phyloP scores from a whole-genome alignment of 2,888 invertebrate genomes.

The Tachina grossa region DNA sequence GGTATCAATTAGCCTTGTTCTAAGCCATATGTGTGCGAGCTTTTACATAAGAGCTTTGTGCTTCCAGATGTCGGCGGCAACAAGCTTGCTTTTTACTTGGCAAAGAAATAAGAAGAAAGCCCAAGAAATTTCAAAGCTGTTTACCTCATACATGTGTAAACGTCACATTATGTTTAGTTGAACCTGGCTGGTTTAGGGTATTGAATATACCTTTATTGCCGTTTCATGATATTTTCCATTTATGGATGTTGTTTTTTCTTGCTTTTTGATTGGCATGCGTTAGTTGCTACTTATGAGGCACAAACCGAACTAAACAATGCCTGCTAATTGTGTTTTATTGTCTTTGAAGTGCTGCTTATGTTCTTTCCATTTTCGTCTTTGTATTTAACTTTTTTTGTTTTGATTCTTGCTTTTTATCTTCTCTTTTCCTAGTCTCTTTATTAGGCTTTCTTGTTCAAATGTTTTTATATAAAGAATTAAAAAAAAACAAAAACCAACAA shows the following conservation, averaged over 20 bases:
- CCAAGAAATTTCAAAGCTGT: too few relatives aligned
- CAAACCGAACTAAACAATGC: conserved; percentile 67
- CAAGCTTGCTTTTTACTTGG: too few relatives aligned
- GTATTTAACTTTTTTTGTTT: conserved; percentile 57
- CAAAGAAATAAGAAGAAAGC: too few relatives aligned
- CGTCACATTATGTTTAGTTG: too few relatives aligned
- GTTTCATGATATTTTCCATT: neutral
- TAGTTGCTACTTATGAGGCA: conserved; percentile 65
- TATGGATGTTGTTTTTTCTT: conserved; percentile 3
- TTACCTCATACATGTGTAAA: too few relatives aligned
- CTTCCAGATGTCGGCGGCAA: too few relatives aligned
- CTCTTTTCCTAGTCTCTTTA: conserved; percentile 51
- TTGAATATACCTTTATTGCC: neutral
- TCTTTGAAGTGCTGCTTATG: conserved; percentile 70
- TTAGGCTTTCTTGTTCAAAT: conserved; percentile 64
- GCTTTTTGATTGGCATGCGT: conserved; percentile 65
- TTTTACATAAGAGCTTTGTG: too few relatives aligned
- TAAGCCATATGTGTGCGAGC: too few relatives aligned
- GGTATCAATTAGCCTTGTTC: too few relatives aligned
- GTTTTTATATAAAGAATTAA: conserved; percentile 31
- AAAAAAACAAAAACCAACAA: conserved; percentile 9
- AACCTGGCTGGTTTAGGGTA: neutral
- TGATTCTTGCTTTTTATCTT: conserved; percentile 54
- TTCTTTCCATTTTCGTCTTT: conserved; percentile 34
- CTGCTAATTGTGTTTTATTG: conserved; percentile 71